Conservation (phyloP, 1,140 invertebrate genomes). For the Solen grandis region DNA sequence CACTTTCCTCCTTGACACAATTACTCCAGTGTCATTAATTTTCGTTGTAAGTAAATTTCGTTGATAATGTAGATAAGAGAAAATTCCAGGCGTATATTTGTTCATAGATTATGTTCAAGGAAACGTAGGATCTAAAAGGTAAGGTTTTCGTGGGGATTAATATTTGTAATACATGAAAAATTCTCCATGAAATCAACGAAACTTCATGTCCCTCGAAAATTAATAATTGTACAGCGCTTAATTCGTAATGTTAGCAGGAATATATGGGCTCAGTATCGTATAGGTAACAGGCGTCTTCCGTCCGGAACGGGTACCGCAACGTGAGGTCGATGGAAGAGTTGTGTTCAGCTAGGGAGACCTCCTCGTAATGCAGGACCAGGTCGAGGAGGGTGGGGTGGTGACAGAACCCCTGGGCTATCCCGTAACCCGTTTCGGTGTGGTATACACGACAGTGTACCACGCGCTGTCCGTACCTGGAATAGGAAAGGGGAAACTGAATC, state of each 20-base stretch:
- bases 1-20: too few species aligned
- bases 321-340: conserved; percentile 94
- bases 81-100: too few species aligned
- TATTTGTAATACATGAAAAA: too few species aligned
- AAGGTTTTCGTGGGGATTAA: too few species aligned
- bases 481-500: conserved; percentile 56
- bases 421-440: conserved; percentile 87
- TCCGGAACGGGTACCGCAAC: conserved; percentile 85
- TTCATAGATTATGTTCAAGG: too few species aligned
- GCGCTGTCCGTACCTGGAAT: conserved; percentile 87
- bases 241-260: background rate
- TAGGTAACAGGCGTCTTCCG: conserved; percentile 1
- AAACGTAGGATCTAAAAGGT: too few species aligned
- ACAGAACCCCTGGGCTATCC: conserved; percentile 96
- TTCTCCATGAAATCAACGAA: too few species aligned
- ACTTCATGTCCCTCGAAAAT: too few species aligned
- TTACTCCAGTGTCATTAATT: too few species aligned
- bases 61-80: too few species aligned
- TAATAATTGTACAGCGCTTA: too few species aligned
- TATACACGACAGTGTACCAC: conserved; percentile 96
- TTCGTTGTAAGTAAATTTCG: too few species aligned
- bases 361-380: conserved; percentile 94
- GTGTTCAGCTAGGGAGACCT: conserved; percentile 95
- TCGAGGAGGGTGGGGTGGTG: conserved; percentile 91
- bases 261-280: conserved; percentile 50